Conservation (phyloP, 2,888 invertebrate species). For the Thera obeliscata region DNA sequence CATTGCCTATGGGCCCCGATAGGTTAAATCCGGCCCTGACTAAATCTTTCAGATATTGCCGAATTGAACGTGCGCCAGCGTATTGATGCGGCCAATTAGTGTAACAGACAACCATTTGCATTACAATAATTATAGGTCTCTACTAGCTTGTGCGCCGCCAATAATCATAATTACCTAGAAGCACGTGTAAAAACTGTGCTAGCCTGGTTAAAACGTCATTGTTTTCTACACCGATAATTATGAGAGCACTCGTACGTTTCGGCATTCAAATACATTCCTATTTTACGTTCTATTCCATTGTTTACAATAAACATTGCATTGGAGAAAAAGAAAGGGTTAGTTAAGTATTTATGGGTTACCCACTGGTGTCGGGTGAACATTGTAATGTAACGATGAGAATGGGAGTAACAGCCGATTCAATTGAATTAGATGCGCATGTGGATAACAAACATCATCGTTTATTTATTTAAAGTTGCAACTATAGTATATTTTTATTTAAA, state of each 20-base stretch:
- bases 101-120: constrained; percentile 25
- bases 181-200: constrained; percentile 28
- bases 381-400: constrained; percentile 21
- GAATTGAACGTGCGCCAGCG: neutral
- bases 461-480: neutral
- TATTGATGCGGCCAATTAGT: constrained; percentile 5
- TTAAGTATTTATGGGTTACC: constrained; percentile 5
- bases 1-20: too few relatives aligned
- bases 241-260: constrained; percentile 29
- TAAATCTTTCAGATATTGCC: neutral
- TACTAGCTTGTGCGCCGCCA: constrained; percentile 18
- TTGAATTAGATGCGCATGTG: constrained; percentile 18
- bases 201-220: constrained; percentile 21
- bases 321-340: constrained; percentile 31
- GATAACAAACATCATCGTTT: constrained; percentile 19
- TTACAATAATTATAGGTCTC: constrained; percentile 21
- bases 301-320: constrained; percentile 34
- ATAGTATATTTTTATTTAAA: neutral
- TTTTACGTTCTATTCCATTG: constrained; percentile 39
- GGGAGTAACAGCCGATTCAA: constrained; percentile 15
- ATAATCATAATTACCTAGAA: constrained; percentile 29
- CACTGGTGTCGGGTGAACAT: constrained; percentile 3
- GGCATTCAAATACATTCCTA: constrained; percentile 34
- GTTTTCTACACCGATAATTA: constrained; percentile 31
- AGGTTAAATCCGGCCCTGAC: too few relatives aligned